Evolutionary conservation across 2,888 invertebrate species (phyloP).

Genomic region (Subacronicta megacephala): DNA sequence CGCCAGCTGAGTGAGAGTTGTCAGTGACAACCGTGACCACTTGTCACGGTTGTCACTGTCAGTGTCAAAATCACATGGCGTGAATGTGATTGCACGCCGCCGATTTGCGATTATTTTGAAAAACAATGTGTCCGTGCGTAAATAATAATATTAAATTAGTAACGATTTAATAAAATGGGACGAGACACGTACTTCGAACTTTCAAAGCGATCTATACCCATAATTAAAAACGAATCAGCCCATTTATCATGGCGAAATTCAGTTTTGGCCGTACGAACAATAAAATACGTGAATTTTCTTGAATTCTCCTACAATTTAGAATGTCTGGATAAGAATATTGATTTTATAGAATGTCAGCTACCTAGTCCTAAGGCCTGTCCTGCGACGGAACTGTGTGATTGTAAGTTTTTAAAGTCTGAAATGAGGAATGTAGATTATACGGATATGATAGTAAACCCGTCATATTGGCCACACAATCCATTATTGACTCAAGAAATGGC

Average conservation of each 20-base stretch:
- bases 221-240: conserved; percentile 70
- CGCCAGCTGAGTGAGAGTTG: no score
- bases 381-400: conserved; percentile 64
- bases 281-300: conserved; percentile 72
- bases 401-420: conserved; percentile 58
- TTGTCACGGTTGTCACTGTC: neutral
- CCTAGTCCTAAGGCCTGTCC: conserved; percentile 69
- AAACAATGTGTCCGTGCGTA: conserved; percentile 16
- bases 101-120: conserved; percentile 8
- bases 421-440: conserved; percentile 72
- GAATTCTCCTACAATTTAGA: conserved; percentile 71
- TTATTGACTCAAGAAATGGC: conserved; percentile 72
- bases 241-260: conserved; percentile 70
- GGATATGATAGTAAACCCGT: conserved; percentile 75
- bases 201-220: conserved; percentile 62
- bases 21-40: no score
- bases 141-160: neutral
- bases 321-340: conserved; percentile 74
- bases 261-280: conserved; percentile 66
- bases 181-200: conserved; percentile 70
- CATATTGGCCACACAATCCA: conserved; percentile 77
- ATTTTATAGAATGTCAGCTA: conserved; percentile 68
- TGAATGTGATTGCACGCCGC: no score
- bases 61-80: conserved; percentile 17
- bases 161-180: conserved; percentile 41